Base-by-base conservation (phyloP, 2,797 vertebrate genomes). In the Dermochelys coriacea region DNA sequence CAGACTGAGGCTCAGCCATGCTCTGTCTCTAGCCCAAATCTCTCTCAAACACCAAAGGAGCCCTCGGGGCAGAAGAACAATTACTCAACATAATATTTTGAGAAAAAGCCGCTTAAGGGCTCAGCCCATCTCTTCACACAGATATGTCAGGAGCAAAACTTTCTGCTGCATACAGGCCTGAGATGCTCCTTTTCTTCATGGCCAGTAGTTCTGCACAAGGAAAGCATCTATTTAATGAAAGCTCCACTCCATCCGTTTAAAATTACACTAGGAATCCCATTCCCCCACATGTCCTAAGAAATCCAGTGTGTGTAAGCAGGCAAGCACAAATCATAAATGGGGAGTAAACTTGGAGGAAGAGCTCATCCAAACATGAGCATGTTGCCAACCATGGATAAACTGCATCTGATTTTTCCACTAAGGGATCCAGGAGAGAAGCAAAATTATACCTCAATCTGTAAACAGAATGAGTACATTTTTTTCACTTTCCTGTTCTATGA, bases 381-480 rank as follows among this genome's bases (percentile, higher is more conserved):
- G 86, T 86, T 96, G 97, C 97, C 97, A 96, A 97, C 95, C 83
- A 82, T 90, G 92, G 94, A 97, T 96, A 96, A 94, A 97, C 82
- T 92, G 88, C 88, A 87, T 97, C 96, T 96, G 91, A 93, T 84
- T 97, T 96, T 95, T 92, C 95, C 94, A 47, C 93, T 77, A 1
- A 96, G 80, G 85, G 96, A 86, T 97, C 97, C 97, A 96, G 96
- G 92, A 94, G 94, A 90, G 97, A 96, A 91, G 77, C 97, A 97
- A 96, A 97, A 97, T 97, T 97, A 96, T 93, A 97, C 96, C 87
- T 97, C 93, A 81, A 96, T 95, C 90, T 96, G 97, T 94, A 97
- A 97, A 95, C 97, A 96, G 95, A 95, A 93, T 71, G 95, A 97
- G 97, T 91, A 97, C 98, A 97, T 80, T 97, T 96, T 97, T 97